phyloP scores from a whole-genome alignment of 2,888 invertebrate genomes.

The Boloria selene region DNA sequence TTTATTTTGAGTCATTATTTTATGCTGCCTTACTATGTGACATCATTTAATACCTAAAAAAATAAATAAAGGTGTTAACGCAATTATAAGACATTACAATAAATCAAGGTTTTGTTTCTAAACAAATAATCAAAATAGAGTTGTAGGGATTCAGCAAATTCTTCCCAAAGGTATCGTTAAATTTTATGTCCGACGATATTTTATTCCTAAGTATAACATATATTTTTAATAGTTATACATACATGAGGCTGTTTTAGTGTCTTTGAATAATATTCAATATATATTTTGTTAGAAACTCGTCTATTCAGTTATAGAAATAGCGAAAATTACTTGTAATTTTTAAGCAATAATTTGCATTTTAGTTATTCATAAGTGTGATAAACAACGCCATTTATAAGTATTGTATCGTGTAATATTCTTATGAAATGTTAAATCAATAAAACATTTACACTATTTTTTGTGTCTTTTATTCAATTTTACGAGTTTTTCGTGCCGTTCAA shows the following conservation, averaged over 20 bases:
- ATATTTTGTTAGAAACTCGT: neutral
- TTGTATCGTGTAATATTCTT: conserved; percentile 54
- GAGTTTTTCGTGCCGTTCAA: neutral
- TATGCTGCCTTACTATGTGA: neutral
- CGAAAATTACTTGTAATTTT: neutral
- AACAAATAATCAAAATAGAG: no score
- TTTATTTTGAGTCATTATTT: conserved; percentile 14
- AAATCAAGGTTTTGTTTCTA: no score
- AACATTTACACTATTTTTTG: conserved; percentile 30
- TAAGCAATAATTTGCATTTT: conserved; percentile 21
- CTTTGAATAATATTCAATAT: no score
- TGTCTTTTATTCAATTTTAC: conserved; percentile 1
- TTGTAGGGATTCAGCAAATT: no score
- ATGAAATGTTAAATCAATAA: conserved; percentile 46
- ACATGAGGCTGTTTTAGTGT: no score
- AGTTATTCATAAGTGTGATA: conserved; percentile 59
- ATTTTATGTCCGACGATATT: no score
- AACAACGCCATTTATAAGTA: conserved; percentile 70
- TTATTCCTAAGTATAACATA: no score
- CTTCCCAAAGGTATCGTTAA: no score
- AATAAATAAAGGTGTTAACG: no score
- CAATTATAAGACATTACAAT: no score
- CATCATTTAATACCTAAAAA: no score
- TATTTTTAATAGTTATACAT: no score
- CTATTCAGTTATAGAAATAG: neutral